Base-by-base conservation (phyloP, 2,113 vertebrate genomes). In the Numida meleagris region DNA sequence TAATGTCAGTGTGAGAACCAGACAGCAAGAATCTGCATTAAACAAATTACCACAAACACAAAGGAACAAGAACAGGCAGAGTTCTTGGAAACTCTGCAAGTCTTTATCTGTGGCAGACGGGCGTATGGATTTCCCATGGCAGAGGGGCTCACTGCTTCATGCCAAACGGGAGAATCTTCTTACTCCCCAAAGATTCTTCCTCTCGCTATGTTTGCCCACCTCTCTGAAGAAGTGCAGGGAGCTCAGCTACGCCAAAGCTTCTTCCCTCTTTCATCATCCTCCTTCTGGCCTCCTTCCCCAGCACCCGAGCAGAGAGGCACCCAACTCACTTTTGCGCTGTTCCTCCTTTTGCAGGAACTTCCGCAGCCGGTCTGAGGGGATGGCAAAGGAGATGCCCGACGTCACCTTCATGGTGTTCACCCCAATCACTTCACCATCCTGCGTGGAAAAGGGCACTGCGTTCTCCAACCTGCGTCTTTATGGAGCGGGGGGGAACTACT, bases 321-420 rank as follows among this genome's bases (percentile, higher is more conserved):
- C n/a, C 57, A 29, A 74, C 98, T 98, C 96, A 99, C 99, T 98
- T 88, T 98, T 98, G 67, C 87, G 98, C 61, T 99, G 98, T 62
- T 98, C 95, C 38, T 98, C 96, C 93, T 98, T 94, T 96, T 97
- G 58, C 48, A 99, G 98, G 94, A 99, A 99, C 48, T 97, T 93
- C 72, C 96, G 98, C 74, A 99, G 93, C 18, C 97, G 97, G 94
- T 99, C 99, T 0, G 99, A 99, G 10, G 99, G 99, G 88, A 99
- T 99, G 71, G 99, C 99, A 71, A 99, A 99, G 23, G 99, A 99
- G 96, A 99, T 99, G 40, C 99, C 99, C 0, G 99, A 97, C 0
- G 99, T 99, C 95, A 99, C 99, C 96, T 99, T 99, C 98, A 99
- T 99, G 31, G 99, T 99, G 96, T 99, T 99, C 94, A 99, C 99